These are phyloP conservation scores for Proterorhinus semilunaris DNA, from an alignment of 2,113 vertebrate genomes.

Conservation along the genomic window DNA sequence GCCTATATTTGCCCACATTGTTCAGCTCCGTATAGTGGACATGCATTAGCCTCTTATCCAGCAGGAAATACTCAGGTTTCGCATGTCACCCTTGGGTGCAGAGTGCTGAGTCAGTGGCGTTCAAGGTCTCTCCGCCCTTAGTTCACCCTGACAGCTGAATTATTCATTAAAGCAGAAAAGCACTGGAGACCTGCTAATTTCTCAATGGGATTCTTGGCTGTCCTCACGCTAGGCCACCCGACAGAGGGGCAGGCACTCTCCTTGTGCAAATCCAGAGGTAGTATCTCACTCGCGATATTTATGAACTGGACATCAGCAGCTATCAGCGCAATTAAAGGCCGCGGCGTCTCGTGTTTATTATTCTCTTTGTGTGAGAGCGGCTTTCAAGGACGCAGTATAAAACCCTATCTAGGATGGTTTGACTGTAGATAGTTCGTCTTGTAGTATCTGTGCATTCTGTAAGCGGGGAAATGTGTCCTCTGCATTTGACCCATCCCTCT, in stretches of 20 bases:
- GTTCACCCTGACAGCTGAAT: conserved; percentile 69
- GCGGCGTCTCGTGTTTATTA: conserved; percentile 48
- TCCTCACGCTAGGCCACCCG: conserved; percentile 51
- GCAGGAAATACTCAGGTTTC: conserved; percentile 53
- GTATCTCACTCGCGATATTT: conserved; percentile 46
- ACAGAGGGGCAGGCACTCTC: conserved; percentile 33
- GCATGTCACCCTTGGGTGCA: conserved; percentile 62
- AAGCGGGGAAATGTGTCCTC: not conserved
- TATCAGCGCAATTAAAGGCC: conserved; percentile 47
- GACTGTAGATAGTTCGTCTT: too few relatives aligned
- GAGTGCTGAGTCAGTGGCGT: conserved; percentile 69
- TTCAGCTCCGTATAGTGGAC: too few relatives aligned
- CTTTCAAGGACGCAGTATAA: conserved; percentile 62
- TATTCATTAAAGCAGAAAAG: conserved; percentile 73
- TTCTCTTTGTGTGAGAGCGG: conserved; percentile 41
- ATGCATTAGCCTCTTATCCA: not conserved
- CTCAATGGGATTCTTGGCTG: conserved; percentile 76
- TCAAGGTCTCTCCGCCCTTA: conserved; percentile 62
- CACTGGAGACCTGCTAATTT: conserved; percentile 70
- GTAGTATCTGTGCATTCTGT: too few relatives aligned
- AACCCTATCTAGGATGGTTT: too few relatives aligned
- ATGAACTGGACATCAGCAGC: conserved; percentile 41
- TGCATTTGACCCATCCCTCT: not conserved
- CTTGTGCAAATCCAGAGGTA: conserved; percentile 34
- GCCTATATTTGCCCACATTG: too few relatives aligned